A percentile compares a stretch with the other conserved stretches of the same genome.
These are phyloP conservation scores for Ceraclea dissimilis DNA, from an alignment of 2,888 invertebrate genomes.

Conservation along the genomic window DNA sequence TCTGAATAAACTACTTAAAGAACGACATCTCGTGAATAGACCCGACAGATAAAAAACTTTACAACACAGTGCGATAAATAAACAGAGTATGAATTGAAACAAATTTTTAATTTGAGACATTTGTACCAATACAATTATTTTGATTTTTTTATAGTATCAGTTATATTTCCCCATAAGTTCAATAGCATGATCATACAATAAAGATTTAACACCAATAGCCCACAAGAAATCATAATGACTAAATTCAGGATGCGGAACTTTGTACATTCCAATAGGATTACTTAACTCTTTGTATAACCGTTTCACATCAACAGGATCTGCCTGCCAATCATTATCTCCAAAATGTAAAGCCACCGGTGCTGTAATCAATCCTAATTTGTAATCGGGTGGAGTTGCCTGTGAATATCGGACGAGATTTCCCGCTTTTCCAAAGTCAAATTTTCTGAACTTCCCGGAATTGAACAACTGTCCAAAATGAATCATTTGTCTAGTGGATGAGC, in stretches of 20 bases:
- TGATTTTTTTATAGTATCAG: too few relatives aligned
- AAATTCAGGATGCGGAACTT: conserved; percentile 41
- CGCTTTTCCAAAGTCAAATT: conserved; percentile 44
- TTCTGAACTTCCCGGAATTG: conserved; percentile 41
- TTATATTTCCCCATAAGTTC: conserved; percentile 39
- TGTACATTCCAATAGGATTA: conserved; percentile 40
- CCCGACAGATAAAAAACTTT: too few relatives aligned
- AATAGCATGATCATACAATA: conserved; percentile 45
- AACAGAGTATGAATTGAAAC: too few relatives aligned
- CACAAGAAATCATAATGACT: conserved; percentile 54
- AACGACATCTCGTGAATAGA: too few relatives aligned
- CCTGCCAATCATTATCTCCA: conserved; percentile 46
- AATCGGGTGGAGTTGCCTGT: conserved; percentile 42
- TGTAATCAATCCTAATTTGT: conserved; percentile 40
- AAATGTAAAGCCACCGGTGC: conserved; percentile 47
- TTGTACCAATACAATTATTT: too few relatives aligned
- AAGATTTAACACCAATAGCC: conserved; percentile 37
- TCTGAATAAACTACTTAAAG: too few relatives aligned
- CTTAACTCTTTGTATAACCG: conserved; percentile 38
- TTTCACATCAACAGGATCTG: conserved; percentile 41
- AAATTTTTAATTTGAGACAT: too few relatives aligned
- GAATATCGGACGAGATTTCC: conserved; percentile 43
- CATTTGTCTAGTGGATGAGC: conserved; percentile 44
- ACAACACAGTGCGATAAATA: too few relatives aligned
- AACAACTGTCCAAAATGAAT: conserved; percentile 46